Conservation (phyloP, 2,888 invertebrate species). For the Trichopoda pennipes region DNA sequence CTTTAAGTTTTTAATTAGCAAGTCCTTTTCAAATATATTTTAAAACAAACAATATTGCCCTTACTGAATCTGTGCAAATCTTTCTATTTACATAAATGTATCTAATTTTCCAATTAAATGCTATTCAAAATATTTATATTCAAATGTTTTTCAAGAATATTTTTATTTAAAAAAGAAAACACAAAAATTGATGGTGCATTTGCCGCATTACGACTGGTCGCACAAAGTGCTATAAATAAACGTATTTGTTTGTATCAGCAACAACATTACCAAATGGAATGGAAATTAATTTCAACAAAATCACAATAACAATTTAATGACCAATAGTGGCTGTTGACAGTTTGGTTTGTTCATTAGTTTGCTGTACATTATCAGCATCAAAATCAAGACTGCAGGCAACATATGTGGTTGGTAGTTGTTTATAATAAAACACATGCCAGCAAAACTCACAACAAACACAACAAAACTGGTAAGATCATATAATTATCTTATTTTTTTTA, state of each 20-base stretch:
- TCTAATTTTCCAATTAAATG: too few species aligned
- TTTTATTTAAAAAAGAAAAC: conserved; percentile 1
- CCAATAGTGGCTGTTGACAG: background rate
- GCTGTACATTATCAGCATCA: conserved; percentile 23
- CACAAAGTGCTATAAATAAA: background rate
- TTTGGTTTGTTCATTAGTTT: background rate
- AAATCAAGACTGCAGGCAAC: background rate
- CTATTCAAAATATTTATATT: background rate
- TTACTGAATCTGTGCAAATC: too few species aligned
- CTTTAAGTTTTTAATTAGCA: too few species aligned
- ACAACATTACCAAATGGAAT: conserved; percentile 26
- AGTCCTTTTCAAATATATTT: too few species aligned
- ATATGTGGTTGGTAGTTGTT: background rate
- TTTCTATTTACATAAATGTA: too few species aligned
- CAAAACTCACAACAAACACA: background rate
- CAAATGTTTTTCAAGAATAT: conserved; percentile 26
- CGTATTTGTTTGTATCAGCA: background rate
- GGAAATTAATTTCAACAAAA: conserved; percentile 57
- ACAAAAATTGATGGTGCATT: background rate
- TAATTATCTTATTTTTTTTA: too few species aligned
- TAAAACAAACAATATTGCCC: too few species aligned
- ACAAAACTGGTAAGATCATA: too few species aligned
- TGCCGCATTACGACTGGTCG: background rate
- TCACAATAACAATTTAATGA: background rate
- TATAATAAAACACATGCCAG: background rate